A percentile compares a stretch with the other conserved stretches of the same genome.
Evolutionary conservation across 2,888 invertebrate genomes (phyloP).

Genomic region (Hermaeophaga mercurialis): DNA sequence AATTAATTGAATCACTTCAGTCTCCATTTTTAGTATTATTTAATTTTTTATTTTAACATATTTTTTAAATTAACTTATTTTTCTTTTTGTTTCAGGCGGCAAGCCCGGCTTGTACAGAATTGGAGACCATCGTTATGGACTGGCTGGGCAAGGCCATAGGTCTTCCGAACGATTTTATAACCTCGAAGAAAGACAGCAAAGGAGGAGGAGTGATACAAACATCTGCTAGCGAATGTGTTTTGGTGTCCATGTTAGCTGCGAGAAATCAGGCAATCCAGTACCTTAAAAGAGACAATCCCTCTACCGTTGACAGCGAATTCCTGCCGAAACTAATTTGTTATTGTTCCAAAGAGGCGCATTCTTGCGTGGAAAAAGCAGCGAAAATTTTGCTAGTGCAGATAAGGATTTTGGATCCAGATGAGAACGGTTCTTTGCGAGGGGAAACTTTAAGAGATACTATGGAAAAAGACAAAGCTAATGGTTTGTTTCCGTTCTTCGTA

Average conservation of each 20-base stretch:
- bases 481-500: constrained; percentile 83
- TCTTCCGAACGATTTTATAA: constrained; percentile 71
- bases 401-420: constrained; percentile 73
- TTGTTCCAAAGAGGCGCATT: constrained; percentile 75
- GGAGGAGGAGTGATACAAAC: constrained; percentile 85
- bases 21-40: too few relatives aligned
- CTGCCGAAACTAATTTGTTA: constrained; percentile 79
- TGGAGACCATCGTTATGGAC: constrained; percentile 81
- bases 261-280: constrained; percentile 71
- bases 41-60: too few relatives aligned
- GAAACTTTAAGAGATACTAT: constrained; percentile 67
- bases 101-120: constrained; percentile 95
- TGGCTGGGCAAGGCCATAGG: constrained; percentile 81
- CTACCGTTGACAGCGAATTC: constrained; percentile 69
- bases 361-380: constrained; percentile 78
- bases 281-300: constrained; percentile 62
- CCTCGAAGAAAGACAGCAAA: constrained; percentile 60
- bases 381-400: constrained; percentile 77
- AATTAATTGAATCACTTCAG: too few relatives aligned
- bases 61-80: too few relatives aligned
- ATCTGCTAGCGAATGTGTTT: constrained; percentile 82
- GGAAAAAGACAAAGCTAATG: constrained; percentile 73
- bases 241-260: constrained; percentile 79
- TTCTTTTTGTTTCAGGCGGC: constrained; percentile 73
- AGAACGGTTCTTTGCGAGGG: constrained; percentile 68